Conservation (phyloP, 2,113 vertebrate genomes). For the Nothocercus julius region DNA sequence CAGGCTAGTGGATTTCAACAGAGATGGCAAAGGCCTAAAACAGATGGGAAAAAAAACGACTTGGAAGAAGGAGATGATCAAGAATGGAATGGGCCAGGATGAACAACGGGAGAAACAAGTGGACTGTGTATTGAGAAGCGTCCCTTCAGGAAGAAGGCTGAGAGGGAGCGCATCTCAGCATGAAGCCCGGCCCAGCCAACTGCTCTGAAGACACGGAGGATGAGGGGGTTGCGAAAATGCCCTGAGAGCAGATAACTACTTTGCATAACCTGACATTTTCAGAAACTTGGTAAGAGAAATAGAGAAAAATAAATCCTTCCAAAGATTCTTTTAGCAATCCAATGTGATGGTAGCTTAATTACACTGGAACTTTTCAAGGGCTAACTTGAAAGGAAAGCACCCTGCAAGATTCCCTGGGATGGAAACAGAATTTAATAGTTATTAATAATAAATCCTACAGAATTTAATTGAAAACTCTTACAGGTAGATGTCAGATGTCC, state of each 20-base stretch:
- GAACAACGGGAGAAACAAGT: background rate
- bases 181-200: background rate
- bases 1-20: background rate
- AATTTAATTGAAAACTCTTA: conserved; percentile 7
- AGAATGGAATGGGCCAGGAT: background rate
- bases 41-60: conserved; percentile 3
- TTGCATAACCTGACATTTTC: background rate
- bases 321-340: background rate
- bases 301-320: background rate
- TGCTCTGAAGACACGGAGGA: background rate
- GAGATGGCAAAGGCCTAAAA: conserved; percentile 19
- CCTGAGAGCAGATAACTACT: background rate
- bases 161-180: background rate
- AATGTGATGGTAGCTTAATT: background rate
- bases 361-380: background rate
- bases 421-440: background rate
- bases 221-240: background rate
- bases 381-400: background rate
- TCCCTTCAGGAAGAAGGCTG: background rate
- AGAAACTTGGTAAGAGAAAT: background rate
- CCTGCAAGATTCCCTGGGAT: background rate
- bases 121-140: background rate
- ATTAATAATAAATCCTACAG: background rate
- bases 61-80: background rate
- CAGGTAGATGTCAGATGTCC: background rate